A percentile compares a stretch with the other conserved stretches of the same genome.
These are phyloP conservation scores for Panulirus ornatus DNA, from an alignment of 1,140 invertebrate genomes.

Conservation along the genomic window DNA sequence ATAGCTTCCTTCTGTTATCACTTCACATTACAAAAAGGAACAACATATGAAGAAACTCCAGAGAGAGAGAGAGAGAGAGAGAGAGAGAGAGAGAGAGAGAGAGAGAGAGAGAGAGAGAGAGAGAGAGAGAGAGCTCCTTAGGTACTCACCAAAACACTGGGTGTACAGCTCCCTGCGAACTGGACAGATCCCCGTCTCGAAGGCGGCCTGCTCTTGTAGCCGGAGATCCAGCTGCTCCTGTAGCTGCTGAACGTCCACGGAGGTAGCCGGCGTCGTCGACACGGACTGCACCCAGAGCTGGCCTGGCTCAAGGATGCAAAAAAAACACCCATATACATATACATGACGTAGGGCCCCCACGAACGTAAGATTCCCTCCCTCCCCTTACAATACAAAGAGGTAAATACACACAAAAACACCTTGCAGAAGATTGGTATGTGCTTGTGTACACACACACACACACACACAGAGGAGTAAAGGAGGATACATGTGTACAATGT, in stretches of 20 bases:
- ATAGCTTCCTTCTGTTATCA: no score
- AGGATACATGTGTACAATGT: no score
- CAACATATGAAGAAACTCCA: background rate
- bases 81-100: constrained; percentile 2
- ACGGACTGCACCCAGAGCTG: constrained; percentile 81
- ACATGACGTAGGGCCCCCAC: no score
- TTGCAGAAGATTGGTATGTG: no score
- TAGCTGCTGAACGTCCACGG: constrained; percentile 89
- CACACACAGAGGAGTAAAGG: no score
- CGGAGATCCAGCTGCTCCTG: constrained; percentile 96
- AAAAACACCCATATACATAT: no score
- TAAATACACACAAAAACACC: no score
- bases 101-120: background rate
- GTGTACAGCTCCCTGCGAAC: constrained; percentile 95
- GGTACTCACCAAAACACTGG: constrained; percentile 93
- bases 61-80: background rate
- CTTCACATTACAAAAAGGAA: no score
- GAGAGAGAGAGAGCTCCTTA: background rate
- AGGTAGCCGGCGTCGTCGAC: constrained; percentile 95
- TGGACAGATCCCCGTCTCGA: constrained; percentile 98
- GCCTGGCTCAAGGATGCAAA: constrained; percentile 39
- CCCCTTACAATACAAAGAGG: no score
- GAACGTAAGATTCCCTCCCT: no score
- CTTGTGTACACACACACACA: no score
- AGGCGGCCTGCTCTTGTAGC: constrained; percentile 93